phyloP scores from a whole-genome alignment of 2,888 invertebrate species.

The Chymomyza fuscimana region DNA sequence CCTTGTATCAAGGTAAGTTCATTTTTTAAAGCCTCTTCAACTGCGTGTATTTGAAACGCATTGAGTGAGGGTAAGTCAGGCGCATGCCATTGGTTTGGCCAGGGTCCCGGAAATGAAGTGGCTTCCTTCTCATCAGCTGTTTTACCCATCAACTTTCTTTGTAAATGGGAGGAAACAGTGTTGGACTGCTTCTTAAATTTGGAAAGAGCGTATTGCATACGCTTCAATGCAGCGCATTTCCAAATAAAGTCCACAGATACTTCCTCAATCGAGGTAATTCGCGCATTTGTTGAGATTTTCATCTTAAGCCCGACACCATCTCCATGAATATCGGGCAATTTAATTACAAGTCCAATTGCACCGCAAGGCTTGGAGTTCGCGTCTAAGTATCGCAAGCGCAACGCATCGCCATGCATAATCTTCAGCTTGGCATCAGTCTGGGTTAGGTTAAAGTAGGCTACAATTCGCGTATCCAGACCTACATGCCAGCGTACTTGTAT shows the following conservation, averaged over 20 bases:
- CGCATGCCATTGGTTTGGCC: constrained; percentile 98
- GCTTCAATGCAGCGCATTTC: constrained; percentile 99
- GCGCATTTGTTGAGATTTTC: constrained; percentile 94
- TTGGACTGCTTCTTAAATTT: constrained; percentile 98
- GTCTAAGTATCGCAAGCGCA: constrained; percentile 94
- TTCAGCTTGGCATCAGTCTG: constrained; percentile 99
- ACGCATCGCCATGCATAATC: constrained; percentile 99
- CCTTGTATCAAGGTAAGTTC: constrained; percentile 97
- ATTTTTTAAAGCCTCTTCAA: constrained; percentile 97
- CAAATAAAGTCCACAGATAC: constrained; percentile 99
- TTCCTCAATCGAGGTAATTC: constrained; percentile 95
- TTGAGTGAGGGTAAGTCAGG: constrained; percentile 98
- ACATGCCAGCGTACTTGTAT: constrained; percentile 99
- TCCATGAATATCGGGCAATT: constrained; percentile 96
- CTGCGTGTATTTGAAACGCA: constrained; percentile 98
- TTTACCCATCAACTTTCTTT: constrained; percentile 96
- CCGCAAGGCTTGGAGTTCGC: constrained; percentile 97
- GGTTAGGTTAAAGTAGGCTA: constrained; percentile 97
- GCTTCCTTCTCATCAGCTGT: constrained; percentile 98
- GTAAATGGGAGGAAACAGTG: constrained; percentile 99
- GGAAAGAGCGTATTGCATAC: constrained; percentile 96
- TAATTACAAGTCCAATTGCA: constrained; percentile 98
- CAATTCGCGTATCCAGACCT: constrained; percentile 97
- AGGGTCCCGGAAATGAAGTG: constrained; percentile 89
- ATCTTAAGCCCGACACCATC: constrained; percentile 99